Conservation (phyloP, 1,140 invertebrate species). For the Oscheius sp. region DNA sequence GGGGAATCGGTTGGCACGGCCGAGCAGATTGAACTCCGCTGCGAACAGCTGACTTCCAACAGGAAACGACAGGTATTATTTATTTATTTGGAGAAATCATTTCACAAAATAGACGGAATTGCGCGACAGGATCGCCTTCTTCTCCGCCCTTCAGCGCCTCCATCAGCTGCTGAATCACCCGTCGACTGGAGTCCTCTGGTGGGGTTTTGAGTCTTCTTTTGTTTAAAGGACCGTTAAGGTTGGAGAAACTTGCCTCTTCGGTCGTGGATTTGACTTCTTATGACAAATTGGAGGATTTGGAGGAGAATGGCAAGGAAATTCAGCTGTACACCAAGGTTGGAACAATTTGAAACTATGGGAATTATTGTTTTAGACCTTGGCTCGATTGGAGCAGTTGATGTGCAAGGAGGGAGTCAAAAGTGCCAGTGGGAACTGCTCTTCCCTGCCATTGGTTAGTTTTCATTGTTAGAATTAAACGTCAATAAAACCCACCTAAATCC, state of each 20-base stretch:
- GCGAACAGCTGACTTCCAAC: conserved; percentile 17
- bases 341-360: not conserved
- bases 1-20: conserved; percentile 21
- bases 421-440: conserved; percentile 12
- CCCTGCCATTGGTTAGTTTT: conserved; percentile 1
- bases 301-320: not conserved
- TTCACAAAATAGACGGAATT: not conserved
- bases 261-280: conserved; percentile 7
- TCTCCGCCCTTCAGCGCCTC: conserved; percentile 3
- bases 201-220: not conserved
- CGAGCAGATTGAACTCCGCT: conserved; percentile 21
- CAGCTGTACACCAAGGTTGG: not conserved
- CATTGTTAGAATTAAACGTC: not conserved
- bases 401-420: conserved; percentile 28
- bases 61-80: conserved; percentile 12
- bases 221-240: not conserved
- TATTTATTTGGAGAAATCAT: not conserved
- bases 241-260: conserved; percentile 22
- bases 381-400: conserved; percentile 3
- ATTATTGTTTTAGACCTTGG: not conserved
- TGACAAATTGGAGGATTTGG: not conserved
- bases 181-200: conserved; percentile 1
- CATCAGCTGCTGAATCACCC: not conserved
- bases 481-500: too few species aligned
- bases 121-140: conserved; percentile 5